These are phyloP conservation scores for Perca flavescens DNA, from an alignment of 2,113 vertebrate genomes.

Conservation along the genomic window DNA sequence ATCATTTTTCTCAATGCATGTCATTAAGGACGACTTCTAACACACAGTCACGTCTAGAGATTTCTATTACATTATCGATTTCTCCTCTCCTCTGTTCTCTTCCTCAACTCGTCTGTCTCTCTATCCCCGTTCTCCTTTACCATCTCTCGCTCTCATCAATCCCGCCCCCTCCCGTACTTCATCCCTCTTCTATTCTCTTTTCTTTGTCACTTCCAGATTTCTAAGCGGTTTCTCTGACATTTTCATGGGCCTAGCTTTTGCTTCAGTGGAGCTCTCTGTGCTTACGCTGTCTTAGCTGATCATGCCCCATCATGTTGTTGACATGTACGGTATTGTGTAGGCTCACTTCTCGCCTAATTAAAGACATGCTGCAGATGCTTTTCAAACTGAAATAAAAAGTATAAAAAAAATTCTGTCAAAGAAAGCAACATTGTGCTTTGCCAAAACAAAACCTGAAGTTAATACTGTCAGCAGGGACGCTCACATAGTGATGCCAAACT, in stretches of 20 bases:
- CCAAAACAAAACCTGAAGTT: not conserved
- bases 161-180: constrained; percentile 26
- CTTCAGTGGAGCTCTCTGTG: not conserved
- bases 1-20: constrained; percentile 72
- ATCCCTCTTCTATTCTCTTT: constrained; percentile 32
- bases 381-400: not conserved
- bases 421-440: not conserved
- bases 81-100: constrained; percentile 49
- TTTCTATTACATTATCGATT: constrained; percentile 80
- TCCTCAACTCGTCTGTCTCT: constrained; percentile 47
- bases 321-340: not conserved
- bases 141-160: constrained; percentile 46
- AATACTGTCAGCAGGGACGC: not conserved
- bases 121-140: constrained; percentile 34
- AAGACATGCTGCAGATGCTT: not conserved
- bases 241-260: constrained; percentile 24
- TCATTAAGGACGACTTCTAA: constrained; percentile 74
- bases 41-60: constrained; percentile 72
- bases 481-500: not conserved
- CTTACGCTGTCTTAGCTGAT: not conserved
- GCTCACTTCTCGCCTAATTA: not conserved
- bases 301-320: not conserved
- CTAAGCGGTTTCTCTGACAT: constrained; percentile 37
- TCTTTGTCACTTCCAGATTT: constrained; percentile 57
- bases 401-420: not conserved